Percentiles rank a stretch among this genome's conserved stretches.
phyloP scores from a whole-genome alignment of 2,113 vertebrate species.

The Pongo abelii region DNA sequence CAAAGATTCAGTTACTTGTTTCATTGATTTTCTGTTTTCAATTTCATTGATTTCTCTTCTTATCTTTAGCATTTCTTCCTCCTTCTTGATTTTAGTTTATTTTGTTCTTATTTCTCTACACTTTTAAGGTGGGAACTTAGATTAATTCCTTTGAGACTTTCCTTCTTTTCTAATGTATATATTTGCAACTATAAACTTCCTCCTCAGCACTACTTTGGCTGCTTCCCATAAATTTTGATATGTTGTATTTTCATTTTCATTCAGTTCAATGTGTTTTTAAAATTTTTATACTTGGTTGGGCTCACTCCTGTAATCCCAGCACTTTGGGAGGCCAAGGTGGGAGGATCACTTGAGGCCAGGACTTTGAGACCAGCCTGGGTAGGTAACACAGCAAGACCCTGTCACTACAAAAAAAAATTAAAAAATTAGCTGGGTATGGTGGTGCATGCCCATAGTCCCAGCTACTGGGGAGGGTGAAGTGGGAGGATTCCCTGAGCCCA shows the following conservation, averaged over 20 bases:
- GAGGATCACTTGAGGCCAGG: too few species aligned
- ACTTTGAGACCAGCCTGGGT: too few species aligned
- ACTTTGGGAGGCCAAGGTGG: too few species aligned
- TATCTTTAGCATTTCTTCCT: neutral
- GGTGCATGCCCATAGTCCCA: too few species aligned
- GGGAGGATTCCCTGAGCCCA: too few species aligned
- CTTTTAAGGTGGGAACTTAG: neutral
- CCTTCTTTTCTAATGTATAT: neutral
- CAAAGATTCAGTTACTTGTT: neutral
- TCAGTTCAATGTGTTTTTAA: neutral
- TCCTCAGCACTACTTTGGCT: neutral
- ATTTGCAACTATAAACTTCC: neutral
- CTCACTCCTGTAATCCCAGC: too few species aligned
- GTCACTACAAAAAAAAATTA: too few species aligned
- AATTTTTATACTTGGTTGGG: neutral
- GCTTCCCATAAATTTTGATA: neutral
- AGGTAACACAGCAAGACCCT: too few species aligned
- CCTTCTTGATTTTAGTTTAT: neutral
- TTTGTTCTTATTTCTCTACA: neutral
- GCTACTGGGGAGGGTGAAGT: too few species aligned
- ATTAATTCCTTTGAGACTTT: neutral
- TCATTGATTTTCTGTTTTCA: neutral
- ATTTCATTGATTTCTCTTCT: neutral
- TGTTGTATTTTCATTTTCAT: neutral
- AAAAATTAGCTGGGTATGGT: too few species aligned